phyloP scores from a whole-genome alignment of 2,888 invertebrate species.

The Plagiodera versicolora region DNA sequence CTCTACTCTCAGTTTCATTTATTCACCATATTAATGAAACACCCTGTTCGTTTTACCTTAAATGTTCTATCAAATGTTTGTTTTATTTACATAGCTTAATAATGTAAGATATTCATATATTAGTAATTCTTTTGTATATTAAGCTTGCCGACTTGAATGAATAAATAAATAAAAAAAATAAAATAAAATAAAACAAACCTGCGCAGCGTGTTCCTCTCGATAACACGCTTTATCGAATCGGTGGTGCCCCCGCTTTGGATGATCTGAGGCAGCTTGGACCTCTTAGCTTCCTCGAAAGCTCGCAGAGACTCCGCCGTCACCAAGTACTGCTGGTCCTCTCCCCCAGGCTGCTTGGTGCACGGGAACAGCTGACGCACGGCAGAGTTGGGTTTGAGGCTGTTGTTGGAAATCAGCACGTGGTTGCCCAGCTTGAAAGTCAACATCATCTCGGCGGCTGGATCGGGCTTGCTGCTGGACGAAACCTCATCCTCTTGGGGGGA shows the following conservation, averaged over 20 bases:
- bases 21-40: too few species aligned
- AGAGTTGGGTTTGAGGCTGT: conserved; percentile 70
- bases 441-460: conserved; percentile 58
- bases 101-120: too few species aligned
- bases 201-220: conserved; percentile 80
- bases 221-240: conserved; percentile 72
- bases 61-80: too few species aligned
- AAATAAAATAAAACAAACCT: too few species aligned
- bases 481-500: conserved; percentile 28
- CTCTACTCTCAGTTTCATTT: too few species aligned
- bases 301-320: conserved; percentile 74
- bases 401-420: conserved; percentile 60
- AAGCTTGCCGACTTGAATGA: too few species aligned
- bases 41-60: too few species aligned
- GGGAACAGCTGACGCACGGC: conserved; percentile 85
- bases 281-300: conserved; percentile 67
- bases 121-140: too few species aligned
- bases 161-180: too few species aligned
- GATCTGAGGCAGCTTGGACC: conserved; percentile 56
- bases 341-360: conserved; percentile 60
- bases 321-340: conserved; percentile 54
- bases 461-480: conserved; percentile 25
- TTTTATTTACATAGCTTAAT: too few species aligned
- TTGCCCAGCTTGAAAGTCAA: conserved; percentile 62
- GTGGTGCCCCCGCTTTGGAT: conserved; percentile 62